Evolutionary conservation across 2,797 vertebrate genomes (phyloP), one percentile per base, ranked within the genome.

Genomic region (Eurystomus glaucurus): DNA sequence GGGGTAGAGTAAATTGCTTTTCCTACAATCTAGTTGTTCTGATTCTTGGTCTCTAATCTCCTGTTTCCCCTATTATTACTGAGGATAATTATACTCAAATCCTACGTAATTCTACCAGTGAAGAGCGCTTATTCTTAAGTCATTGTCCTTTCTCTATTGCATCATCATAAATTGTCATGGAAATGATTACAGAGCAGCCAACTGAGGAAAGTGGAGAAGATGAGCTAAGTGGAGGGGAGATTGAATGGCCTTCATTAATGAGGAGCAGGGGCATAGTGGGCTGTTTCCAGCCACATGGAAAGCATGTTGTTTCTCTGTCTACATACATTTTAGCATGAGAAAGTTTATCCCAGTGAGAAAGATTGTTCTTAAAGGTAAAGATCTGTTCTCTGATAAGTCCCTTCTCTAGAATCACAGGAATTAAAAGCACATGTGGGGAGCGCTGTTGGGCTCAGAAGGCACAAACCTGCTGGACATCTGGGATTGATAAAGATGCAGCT

Each of bases 381-480:
- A 95, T 96, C 77, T 93, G 80, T 77, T 95, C 66, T 82, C 81
- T 81, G 95, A 93, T 94, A 96, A 92, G 77, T 79, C 82, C 84
- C 96, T 90, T 96, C 80, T 91, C 72, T 91, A 77, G 91, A 89
- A 96, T 96, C 69, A 77, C 70, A 58, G 64, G 90, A 97, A 98
- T 98, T 97, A 95, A 95, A 98, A 97, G 90, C 98, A 98, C 94
- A 98, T 98, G 97, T 93, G 90, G 90, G 78, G 88, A 92, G 85
- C 77, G 90, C 84, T 85, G 50, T 77, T 90, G 94, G 68, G 93
- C 79, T 97, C 90, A 4, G 12, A 96, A 96, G 88, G 90, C 92
- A 97, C 92, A 96, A 97, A 98, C 97, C 98, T 98, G 96, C 93
- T 95, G 93, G 96, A 98, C 99, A 99, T 99, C 99, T 99, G 99